Evolutionary conservation across 2,797 vertebrate species (phyloP).

Genomic region (Muscicapa striata): DNA sequence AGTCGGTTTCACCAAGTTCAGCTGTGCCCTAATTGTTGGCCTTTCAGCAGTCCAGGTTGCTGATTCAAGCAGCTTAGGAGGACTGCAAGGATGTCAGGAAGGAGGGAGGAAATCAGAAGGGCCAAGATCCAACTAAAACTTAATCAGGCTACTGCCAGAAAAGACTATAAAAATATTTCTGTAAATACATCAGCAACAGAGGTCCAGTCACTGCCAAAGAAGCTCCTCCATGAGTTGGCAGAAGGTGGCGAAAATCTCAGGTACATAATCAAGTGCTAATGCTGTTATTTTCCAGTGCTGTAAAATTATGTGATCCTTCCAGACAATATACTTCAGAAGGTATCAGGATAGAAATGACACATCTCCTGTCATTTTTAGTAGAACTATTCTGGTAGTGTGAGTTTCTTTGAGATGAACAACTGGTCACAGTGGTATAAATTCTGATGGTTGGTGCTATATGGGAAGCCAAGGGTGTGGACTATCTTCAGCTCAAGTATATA

Average conservation of each 20-base stretch:
- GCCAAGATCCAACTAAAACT: too few relatives aligned
- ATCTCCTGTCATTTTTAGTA: not conserved
- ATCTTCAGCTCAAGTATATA: not conserved
- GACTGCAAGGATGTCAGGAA: too few relatives aligned
- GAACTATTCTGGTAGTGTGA: not conserved
- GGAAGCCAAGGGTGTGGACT: not conserved
- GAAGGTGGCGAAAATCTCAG: slow-evolving; percentile 75
- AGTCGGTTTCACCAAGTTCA: too few relatives aligned
- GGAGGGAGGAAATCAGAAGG: too few relatives aligned
- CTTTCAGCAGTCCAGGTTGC: too few relatives aligned
- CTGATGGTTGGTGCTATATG: not conserved
- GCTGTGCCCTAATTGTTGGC: too few relatives aligned
- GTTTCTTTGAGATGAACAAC: not conserved
- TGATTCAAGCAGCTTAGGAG: too few relatives aligned
- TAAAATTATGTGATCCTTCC: not conserved
- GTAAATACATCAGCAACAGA: too few relatives aligned
- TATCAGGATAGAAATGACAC: not conserved
- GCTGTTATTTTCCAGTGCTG: not conserved
- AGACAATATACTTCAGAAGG: not conserved
- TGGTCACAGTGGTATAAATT: not conserved
- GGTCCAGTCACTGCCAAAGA: slow-evolving; percentile 65
- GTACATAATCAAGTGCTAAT: slow-evolving; percentile 19
- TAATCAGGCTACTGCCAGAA: too few relatives aligned
- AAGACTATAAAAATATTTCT: too few relatives aligned
- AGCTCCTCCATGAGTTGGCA: slow-evolving; percentile 70